Conservation (phyloP, 2,113 vertebrate genomes). For the Buteo buteo region DNA sequence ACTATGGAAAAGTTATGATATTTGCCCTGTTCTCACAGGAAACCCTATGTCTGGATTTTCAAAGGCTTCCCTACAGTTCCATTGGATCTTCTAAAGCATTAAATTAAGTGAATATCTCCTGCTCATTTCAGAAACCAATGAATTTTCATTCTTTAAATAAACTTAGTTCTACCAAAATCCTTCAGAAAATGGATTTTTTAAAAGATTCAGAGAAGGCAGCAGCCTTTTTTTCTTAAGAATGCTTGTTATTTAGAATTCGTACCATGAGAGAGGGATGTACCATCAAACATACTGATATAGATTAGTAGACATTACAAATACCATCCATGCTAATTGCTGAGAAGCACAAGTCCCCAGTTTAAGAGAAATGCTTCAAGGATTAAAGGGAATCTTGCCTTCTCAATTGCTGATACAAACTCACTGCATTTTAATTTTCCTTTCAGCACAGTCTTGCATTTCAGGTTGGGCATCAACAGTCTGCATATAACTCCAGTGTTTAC, state of each 20-base stretch:
- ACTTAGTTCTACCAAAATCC: not conserved
- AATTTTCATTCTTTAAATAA: not conserved
- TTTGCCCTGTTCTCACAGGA: not conserved
- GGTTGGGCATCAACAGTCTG: not conserved
- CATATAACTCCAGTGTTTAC: not conserved
- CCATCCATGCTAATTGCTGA: not conserved
- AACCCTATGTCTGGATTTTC: not conserved
- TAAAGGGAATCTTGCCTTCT: not conserved
- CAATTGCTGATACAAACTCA: not conserved
- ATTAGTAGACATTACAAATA: not conserved
- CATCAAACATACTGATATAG: not conserved
- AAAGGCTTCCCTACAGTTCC: not conserved
- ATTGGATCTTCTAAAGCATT: not conserved
- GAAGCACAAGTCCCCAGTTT: not conserved
- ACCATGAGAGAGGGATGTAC: accelerated
- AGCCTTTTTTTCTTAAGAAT: not conserved
- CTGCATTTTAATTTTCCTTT: not conserved
- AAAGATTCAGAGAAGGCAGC: not conserved
- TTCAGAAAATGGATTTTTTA: not conserved
- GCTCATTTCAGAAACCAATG: not conserved
- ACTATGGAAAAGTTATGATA: not conserved
- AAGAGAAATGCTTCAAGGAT: not conserved
- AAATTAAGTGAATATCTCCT: not conserved
- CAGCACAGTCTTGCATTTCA: not conserved
- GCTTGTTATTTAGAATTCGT: not conserved